Conservation (phyloP, 30 jellyfish, hydroid and myxozoan genomes). For the Calvadosia cruxmelitensis region DNA sequence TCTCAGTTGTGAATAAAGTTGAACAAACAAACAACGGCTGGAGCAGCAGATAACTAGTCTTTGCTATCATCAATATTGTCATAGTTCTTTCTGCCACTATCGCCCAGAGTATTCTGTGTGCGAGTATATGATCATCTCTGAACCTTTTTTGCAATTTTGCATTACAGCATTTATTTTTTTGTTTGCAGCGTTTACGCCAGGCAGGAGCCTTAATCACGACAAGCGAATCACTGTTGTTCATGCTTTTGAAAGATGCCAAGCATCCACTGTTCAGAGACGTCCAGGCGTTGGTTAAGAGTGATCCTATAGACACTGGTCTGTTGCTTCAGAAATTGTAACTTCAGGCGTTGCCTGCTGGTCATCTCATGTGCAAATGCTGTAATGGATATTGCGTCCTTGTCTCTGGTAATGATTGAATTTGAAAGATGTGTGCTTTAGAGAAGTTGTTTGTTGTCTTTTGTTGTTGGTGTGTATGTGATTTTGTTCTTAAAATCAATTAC, state of each 20-base stretch:
- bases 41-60: neutral
- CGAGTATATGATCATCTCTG: neutral
- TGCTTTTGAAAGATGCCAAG: constrained; percentile 82
- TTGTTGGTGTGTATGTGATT: too few relatives aligned
- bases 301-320: constrained; percentile 86
- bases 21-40: neutral
- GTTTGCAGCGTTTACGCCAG: constrained; percentile 77
- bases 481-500: too few relatives aligned
- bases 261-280: constrained; percentile 90
- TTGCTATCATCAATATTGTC: too few relatives aligned
- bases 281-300: constrained; percentile 54
- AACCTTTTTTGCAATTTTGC: neutral
- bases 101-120: too few relatives aligned
- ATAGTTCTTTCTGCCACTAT: too few relatives aligned
- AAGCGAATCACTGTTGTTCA: constrained; percentile 86
- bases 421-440: too few relatives aligned
- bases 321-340: constrained; percentile 14
- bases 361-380: too few relatives aligned
- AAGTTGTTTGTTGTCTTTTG: too few relatives aligned
- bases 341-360: too few relatives aligned
- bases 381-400: too few relatives aligned
- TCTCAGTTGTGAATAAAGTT: too few relatives aligned
- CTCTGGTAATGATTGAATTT: too few relatives aligned
- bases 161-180: neutral
- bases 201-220: constrained; percentile 95